Conservation (phyloP, 2,797 vertebrate species). For the Spinibarbus caldwelli region DNA sequence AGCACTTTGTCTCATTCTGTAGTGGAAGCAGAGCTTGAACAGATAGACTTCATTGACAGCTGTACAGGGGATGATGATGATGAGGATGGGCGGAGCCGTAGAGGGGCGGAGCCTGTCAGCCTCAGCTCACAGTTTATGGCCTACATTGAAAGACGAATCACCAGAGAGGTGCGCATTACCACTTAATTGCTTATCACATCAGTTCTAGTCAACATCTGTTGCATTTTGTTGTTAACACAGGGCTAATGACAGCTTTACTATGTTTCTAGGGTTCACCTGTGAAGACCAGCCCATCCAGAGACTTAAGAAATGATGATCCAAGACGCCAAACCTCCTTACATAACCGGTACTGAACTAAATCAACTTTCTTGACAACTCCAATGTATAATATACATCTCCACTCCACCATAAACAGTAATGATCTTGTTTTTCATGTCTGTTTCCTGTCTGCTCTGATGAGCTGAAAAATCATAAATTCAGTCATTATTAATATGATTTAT, state of each 20-base stretch:
- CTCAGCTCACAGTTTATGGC: constrained; percentile 98
- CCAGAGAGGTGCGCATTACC: constrained; percentile 80
- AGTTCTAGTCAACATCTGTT: neutral
- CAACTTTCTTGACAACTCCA: neutral
- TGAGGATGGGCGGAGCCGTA: constrained; percentile 79
- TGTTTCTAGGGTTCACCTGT: constrained; percentile 80
- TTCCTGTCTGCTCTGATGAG: no score
- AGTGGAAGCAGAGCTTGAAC: constrained; percentile 89
- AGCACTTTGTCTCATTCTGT: constrained; percentile 20
- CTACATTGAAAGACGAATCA: constrained; percentile 92
- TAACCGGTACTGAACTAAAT: constrained; percentile 73
- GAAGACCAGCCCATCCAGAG: constrained; percentile 75
- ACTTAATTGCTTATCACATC: neutral
- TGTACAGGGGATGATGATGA: constrained; percentile 88
- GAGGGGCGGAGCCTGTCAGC: constrained; percentile 75
- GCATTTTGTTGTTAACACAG: constrained; percentile 12
- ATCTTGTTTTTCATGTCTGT: no score
- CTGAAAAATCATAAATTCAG: no score
- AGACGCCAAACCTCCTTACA: constrained; percentile 75
- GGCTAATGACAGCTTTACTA: neutral
- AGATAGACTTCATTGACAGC: constrained; percentile 97
- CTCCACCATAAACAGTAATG: no score
- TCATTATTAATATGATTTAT: no score
- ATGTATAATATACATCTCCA: no score
- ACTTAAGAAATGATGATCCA: constrained; percentile 81